phyloP scores from a whole-genome alignment of 2,888 invertebrate species.

The Oscheius sp. region DNA sequence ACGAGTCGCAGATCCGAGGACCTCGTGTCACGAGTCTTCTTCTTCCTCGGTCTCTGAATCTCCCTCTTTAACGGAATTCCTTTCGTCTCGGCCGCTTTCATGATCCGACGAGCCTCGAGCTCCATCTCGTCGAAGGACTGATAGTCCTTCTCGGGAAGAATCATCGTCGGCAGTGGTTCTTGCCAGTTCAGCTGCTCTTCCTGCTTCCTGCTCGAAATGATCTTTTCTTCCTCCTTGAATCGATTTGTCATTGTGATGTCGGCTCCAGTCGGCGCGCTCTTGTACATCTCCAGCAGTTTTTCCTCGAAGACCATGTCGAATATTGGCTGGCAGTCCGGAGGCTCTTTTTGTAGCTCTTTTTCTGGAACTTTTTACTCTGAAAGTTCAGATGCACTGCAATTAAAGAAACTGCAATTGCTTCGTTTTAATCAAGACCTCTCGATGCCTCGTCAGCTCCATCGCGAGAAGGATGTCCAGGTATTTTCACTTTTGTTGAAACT shows the following conservation, averaged over 20 bases:
- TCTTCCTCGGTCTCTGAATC: background rate
- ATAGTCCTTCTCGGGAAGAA: background rate
- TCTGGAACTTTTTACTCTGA: no score
- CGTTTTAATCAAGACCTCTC: no score
- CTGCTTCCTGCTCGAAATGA: background rate
- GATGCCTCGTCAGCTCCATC: no score
- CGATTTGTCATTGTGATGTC: slow-evolving; percentile 1
- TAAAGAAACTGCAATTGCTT: no score
- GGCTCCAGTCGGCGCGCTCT: background rate
- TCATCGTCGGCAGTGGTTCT: background rate
- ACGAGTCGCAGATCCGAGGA: background rate
- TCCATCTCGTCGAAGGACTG: slow-evolving; percentile 2
- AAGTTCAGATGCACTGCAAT: no score
- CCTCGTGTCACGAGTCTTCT: background rate
- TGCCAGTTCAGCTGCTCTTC: slow-evolving; percentile 5
- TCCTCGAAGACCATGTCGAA: no score
- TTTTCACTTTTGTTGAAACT: no score
- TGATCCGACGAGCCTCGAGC: slow-evolving; percentile 9
- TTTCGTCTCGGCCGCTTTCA: slow-evolving; percentile 1
- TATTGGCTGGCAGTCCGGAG: no score
- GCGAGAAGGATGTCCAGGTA: no score
- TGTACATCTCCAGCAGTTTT: background rate
- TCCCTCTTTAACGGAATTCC: background rate
- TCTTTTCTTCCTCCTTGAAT: background rate
- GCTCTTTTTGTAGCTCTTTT: no score